Base-by-base conservation (phyloP, 2,113 vertebrate genomes). In the Merops nubicus region DNA sequence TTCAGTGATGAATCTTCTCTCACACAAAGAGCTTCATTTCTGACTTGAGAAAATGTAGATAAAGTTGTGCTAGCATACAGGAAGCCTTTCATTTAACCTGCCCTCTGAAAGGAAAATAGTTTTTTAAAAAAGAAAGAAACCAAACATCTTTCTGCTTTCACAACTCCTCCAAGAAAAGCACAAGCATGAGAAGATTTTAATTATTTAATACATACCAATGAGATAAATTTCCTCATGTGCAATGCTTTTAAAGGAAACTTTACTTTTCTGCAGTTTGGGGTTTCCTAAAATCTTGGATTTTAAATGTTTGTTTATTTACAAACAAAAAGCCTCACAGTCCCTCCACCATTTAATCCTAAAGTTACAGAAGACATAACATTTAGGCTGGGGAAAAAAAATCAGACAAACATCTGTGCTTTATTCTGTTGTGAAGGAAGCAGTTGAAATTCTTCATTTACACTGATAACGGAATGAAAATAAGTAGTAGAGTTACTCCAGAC, bases 261-360 rank as follows among this genome's bases (percentile, higher is more conserved):
- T 40, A 48, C 3, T 42, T 12, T 88, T 83, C 12, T 74, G 8
- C 23, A 62, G 4, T 57, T 83, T 40, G 9, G 0, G 0, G 4
- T 81, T 91, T 90, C 13, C 9, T 74, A 80, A 68, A 88, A 88
- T 64, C 11, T 34, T 43, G 28, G 5, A 82, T 19, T 4, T n/a
- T 12, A 40, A 29, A 63, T n/a, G 11, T 57, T 25, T 29, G 2
- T 57, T 43, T 26, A 11, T 23, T 75, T 57, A 57, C 14, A 57
- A 47, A 65, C 5, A 65, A 38, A 76, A 57, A 15, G 5, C 0
- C 2, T 6, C 4, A 60, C 56, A n/a, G 22, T 12, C 20, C 56
- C 19, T 57, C 56, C 33, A 21, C 56, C 56, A 14, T 51, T 57
- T 51, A 22, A 34, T 67, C 34, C 31, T 68, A 78, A 48, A 73